Evolutionary conservation across 2,113 vertebrate genomes (phyloP).

Genomic region (Macaca fascicularis): T2T-MFA8v1.1 NC_088388.1:23741501-23742000

Average conservation of each 20-base stretch:
- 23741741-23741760: background rate
- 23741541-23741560: background rate
- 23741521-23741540: background rate
- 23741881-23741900: background rate
- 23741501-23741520: background rate
- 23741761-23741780: background rate
- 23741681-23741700: no score
- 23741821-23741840: background rate
- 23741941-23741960: background rate
- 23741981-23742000: background rate
- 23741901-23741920: background rate
- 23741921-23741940: background rate
- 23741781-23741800: background rate
- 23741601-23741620: background rate
- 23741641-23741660: background rate
- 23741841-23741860: background rate
- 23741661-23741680: background rate
- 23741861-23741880: background rate
- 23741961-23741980: background rate
- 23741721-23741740: background rate
- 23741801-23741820: background rate
- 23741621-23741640: background rate
- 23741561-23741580: background rate
- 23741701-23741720: background rate
- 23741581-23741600: background rate